phyloP scores from a whole-genome alignment of 2,797 vertebrate genomes.

The Emydoidea blandingii region DNA sequence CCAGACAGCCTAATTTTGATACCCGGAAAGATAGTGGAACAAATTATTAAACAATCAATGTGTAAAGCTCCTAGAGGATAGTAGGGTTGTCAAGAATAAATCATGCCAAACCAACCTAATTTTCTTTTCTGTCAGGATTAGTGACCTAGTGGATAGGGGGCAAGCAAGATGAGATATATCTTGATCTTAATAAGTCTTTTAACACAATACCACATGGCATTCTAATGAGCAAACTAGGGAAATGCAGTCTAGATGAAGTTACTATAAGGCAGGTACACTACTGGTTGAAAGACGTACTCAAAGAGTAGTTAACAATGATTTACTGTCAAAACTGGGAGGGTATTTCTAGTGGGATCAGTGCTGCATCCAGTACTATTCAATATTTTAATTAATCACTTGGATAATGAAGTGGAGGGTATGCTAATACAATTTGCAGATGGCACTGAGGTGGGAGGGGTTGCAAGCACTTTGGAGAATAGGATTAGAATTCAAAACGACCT shows the following conservation, averaged over 20 bases:
- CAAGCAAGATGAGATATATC: not conserved
- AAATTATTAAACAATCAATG: not conserved
- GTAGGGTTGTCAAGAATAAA: not conserved
- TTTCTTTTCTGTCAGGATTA: not conserved
- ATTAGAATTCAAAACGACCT: too few relatives aligned
- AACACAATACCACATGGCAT: not conserved
- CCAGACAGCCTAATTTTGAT: not conserved
- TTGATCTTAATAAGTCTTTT: not conserved
- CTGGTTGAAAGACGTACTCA: too few relatives aligned
- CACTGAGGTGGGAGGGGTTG: too few relatives aligned
- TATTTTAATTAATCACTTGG: too few relatives aligned
- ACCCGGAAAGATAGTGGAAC: not conserved
- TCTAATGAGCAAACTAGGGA: not conserved
- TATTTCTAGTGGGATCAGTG: too few relatives aligned
- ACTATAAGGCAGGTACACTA: not conserved
- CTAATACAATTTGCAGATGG: too few relatives aligned
- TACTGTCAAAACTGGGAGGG: too few relatives aligned
- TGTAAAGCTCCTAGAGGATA: not conserved
- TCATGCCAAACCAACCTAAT: not conserved
- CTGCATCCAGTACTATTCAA: too few relatives aligned
- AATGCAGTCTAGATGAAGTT: not conserved
- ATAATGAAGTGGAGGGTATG: too few relatives aligned
- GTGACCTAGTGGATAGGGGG: not conserved
- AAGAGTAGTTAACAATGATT: too few relatives aligned
- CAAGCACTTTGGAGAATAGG: too few relatives aligned